Conservation (phyloP, 2,797 vertebrate species). For the Columba guinea region DNA sequence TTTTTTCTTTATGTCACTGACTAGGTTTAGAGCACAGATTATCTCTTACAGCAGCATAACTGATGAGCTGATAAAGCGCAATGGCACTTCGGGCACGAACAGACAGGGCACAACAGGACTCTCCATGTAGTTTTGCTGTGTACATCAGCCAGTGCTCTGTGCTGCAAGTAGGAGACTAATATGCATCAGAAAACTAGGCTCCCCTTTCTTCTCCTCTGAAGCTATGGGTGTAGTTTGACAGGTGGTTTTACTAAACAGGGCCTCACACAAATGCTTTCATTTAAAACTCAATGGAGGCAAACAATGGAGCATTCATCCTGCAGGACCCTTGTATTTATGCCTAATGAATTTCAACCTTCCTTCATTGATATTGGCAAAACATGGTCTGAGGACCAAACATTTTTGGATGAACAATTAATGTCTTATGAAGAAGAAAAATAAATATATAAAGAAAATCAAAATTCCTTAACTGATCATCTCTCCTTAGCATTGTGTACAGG, state of each 20-base stretch:
- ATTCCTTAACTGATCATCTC: background rate
- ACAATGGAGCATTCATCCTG: background rate
- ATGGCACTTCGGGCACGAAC: background rate
- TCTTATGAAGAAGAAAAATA: background rate
- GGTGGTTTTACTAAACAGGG: background rate
- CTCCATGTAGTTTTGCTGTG: background rate
- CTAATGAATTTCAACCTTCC: background rate
- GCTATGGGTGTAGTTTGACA: background rate
- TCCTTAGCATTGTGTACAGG: background rate
- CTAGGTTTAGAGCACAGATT: background rate
- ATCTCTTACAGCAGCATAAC: background rate
- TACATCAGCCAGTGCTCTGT: background rate
- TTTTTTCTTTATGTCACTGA: background rate
- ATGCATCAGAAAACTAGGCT: background rate
- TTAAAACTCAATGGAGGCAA: background rate
- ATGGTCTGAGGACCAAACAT: background rate
- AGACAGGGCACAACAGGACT: background rate
- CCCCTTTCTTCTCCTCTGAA: background rate
- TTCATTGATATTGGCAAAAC: background rate
- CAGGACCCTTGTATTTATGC: background rate
- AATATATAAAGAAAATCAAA: background rate
- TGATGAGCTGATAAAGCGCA: background rate
- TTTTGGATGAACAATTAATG: background rate
- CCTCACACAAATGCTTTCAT: background rate
- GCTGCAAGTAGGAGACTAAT: background rate